phyloP scores from a whole-genome alignment of 2,888 invertebrate species.

The Callyntrura guangdongensis region DNA sequence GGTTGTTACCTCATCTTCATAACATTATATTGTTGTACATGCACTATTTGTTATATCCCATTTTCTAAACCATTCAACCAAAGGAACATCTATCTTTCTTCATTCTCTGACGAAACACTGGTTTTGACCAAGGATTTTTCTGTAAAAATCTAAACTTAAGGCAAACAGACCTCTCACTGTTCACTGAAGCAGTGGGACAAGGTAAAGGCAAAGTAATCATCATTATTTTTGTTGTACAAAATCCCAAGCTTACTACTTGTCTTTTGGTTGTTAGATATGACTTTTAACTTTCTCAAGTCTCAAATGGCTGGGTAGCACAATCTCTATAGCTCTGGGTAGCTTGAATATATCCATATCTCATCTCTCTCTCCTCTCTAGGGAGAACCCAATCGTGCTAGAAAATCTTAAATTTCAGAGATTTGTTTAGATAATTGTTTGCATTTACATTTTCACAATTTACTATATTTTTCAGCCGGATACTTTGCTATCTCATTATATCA shows the following conservation, averaged over 20 bases:
- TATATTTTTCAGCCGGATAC: not conserved
- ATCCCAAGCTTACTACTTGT: not conserved
- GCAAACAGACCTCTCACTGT: slow-evolving; percentile 42
- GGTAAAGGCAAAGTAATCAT: slow-evolving; percentile 37
- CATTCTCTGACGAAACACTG: not conserved
- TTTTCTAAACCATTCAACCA: slow-evolving; percentile 18
- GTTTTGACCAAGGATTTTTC: not conserved
- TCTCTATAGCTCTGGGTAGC: no score
- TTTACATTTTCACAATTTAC: slow-evolving; percentile 21
- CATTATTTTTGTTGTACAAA: slow-evolving; percentile 23
- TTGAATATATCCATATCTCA: slow-evolving; percentile 8
- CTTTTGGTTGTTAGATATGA: not conserved
- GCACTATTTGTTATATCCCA: not conserved
- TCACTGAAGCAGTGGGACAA: slow-evolving; percentile 48
- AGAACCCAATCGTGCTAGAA: slow-evolving; percentile 41
- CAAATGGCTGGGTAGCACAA: not conserved
- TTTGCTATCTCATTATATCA: slow-evolving; percentile 58
- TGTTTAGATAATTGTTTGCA: slow-evolving; percentile 23
- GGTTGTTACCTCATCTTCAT: not conserved
- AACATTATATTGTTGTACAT: not conserved
- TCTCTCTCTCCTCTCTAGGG: slow-evolving; percentile 7
- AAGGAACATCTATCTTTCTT: not conserved
- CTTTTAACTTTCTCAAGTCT: slow-evolving; percentile 32
- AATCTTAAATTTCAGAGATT: slow-evolving; percentile 21
- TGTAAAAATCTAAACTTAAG: slow-evolving; percentile 14